Percentiles rank a stretch among this genome's conserved stretches.
Evolutionary conservation across 2,888 invertebrate species (phyloP).

Genomic region (Drosophila macrothrix): DNA sequence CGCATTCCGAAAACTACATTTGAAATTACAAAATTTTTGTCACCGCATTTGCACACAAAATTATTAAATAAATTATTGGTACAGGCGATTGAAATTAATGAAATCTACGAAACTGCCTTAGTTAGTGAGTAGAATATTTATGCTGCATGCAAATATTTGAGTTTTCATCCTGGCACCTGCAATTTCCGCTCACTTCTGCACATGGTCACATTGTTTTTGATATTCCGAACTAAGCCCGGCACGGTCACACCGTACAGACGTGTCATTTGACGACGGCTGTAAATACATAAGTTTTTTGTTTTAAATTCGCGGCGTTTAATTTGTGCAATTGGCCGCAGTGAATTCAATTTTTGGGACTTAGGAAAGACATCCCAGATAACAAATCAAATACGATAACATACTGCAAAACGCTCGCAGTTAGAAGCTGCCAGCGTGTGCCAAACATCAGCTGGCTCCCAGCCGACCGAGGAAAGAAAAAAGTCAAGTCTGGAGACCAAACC

Average conservation of each 20-base stretch:
- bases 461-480: conserved; percentile 23
- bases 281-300: conserved; percentile 67
- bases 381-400: conserved; percentile 1
- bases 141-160: neutral
- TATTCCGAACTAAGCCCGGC: neutral
- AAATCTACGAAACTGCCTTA: neutral
- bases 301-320: conserved; percentile 60
- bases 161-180: neutral
- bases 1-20: neutral
- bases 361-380: neutral
- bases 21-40: no score
- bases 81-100: neutral
- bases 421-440: conserved; percentile 52
- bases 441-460: conserved; percentile 57
- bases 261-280: conserved; percentile 63
- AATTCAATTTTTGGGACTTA: conserved; percentile 3
- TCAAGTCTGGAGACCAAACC: conserved; percentile 43
- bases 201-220: conserved; percentile 9
- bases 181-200: neutral
- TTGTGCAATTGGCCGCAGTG: conserved; percentile 24
- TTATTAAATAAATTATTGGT: neutral
- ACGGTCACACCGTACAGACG: conserved; percentile 56
- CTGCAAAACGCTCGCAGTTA: conserved; percentile 30
- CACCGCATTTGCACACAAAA: neutral
- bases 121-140: neutral